Base-by-base conservation (phyloP, 2,797 vertebrate species). In the Semotilus atromaculatus region DNA sequence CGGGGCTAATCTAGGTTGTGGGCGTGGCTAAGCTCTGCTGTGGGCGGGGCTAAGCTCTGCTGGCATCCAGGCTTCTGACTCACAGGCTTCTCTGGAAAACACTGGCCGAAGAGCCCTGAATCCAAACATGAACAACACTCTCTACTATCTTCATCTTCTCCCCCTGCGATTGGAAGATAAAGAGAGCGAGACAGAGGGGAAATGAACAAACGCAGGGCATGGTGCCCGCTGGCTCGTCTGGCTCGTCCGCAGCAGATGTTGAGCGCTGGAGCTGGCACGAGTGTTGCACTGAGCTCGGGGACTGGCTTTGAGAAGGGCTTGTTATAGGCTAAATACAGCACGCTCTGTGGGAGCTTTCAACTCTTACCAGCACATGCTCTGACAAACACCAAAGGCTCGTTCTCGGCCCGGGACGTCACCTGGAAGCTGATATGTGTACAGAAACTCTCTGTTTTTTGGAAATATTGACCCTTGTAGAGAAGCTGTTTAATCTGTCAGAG, bases 231-330 rank as follows among this genome's bases (percentile, higher is more conserved):
- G 82, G 87, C 86, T 66, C 68, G 40, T 84, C 73, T 51, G 38
- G 73, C 70, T 58, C 82, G 85, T 76, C 79, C 85, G 83, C 43
- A 83, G 82, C 83, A 87, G 85, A 84, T 89, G 83, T 77, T 75
- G 40, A 79, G 53, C 64, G 83, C 84, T 58, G 74, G 3, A 26
- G 73, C 62, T 84, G 81, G 83, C 71, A 60, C 19, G 11, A 64
- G 36, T 3, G 34, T 34, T 66, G 58, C 34, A 60, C 80, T 45
- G 77, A 67, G 68, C 73, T 86, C 73, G 73, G 19, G 73, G 78
- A 73, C 58, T 53, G 70, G 53, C 74, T 60, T 58, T 62, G 67
- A 9, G 43, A 77, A 68, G 58, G 66, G 74, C 40, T 18, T 80
- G 60, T 82, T 79, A n/a, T 11, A 45, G 68, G 85, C 82, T 86